A percentile compares a stretch with the other conserved stretches of the same genome.
Conservation (phyloP, 2,113 vertebrate genomes). For the Malurus alboscapulatus region DNA sequence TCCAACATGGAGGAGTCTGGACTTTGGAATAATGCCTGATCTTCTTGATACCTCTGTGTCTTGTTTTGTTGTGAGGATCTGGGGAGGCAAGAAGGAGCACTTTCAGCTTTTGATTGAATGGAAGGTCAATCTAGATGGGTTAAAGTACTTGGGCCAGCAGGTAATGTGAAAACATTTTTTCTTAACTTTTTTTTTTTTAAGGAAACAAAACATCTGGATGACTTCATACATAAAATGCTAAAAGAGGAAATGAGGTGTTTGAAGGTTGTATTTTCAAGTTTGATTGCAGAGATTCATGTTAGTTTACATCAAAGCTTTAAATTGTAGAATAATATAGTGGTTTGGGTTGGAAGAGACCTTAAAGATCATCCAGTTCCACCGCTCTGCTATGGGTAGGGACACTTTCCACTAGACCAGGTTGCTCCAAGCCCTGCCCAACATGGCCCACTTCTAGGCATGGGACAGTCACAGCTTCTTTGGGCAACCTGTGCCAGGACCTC, state of each 20-base stretch:
- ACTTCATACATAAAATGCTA: neutral
- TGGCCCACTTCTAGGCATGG: neutral
- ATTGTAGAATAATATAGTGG: neutral
- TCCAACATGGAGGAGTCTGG: slow-evolving; percentile 95
- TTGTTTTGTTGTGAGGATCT: slow-evolving; percentile 94
- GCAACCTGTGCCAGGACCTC: neutral
- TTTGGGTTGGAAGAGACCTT: neutral
- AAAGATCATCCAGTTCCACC: neutral
- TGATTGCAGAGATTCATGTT: neutral
- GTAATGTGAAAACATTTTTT: slow-evolving; percentile 63
- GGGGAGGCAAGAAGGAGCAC: slow-evolving; percentile 88
- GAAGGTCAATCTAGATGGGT: slow-evolving; percentile 93
- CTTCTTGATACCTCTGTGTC: slow-evolving; percentile 93
- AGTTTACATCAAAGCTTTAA: neutral
- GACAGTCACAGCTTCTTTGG: too few species aligned
- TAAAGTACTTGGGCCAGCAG: slow-evolving; percentile 95
- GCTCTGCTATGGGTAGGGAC: neutral
- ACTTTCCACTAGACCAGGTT: neutral
- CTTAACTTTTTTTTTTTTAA: neutral
- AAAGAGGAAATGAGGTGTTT: neutral
- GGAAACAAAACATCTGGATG: neutral
- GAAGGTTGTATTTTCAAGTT: neutral
- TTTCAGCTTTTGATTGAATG: slow-evolving; percentile 94
- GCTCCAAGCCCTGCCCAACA: fast-evolving
- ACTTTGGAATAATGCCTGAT: slow-evolving; percentile 95